Evolutionary conservation across 2,888 invertebrate species (phyloP).

Genomic region (Nesidiocoris tenuis): DNA sequence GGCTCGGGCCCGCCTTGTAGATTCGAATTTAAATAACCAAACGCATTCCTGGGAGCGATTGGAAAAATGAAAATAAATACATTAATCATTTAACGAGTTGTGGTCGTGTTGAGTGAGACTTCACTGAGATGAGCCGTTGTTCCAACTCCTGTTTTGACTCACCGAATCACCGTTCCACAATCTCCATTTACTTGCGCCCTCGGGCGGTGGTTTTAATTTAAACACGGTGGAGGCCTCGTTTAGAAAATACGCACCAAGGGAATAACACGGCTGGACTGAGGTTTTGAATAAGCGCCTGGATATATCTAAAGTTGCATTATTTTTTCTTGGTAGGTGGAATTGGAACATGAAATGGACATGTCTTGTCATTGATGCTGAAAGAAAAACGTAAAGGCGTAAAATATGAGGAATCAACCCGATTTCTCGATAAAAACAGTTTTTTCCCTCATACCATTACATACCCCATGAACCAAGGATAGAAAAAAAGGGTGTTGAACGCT

Average conservation of each 20-base stretch:
- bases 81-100: constrained; percentile 23
- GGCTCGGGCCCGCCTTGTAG: not conserved
- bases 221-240: constrained; percentile 3
- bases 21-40: not conserved
- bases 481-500: too few species aligned
- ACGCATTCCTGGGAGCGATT: not conserved
- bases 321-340: too few species aligned
- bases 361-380: too few species aligned
- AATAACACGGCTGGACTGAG: not conserved
- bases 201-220: constrained; percentile 31
- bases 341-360: too few species aligned
- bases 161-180: constrained; percentile 18
- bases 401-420: too few species aligned
- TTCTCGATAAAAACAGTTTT: too few species aligned
- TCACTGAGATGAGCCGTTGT: constrained; percentile 27
- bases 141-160: constrained; percentile 20
- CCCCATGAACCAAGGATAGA: too few species aligned
- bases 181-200: constrained; percentile 28
- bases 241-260: not conserved
- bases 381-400: too few species aligned
- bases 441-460: too few species aligned
- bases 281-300: too few species aligned
- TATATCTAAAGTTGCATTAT: too few species aligned
- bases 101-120: constrained; percentile 30
- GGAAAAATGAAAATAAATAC: not conserved